Evolutionary conservation across 92 coral and sea anemone species (phyloP).

Genomic region (Parazoanthus swiftii): DNA sequence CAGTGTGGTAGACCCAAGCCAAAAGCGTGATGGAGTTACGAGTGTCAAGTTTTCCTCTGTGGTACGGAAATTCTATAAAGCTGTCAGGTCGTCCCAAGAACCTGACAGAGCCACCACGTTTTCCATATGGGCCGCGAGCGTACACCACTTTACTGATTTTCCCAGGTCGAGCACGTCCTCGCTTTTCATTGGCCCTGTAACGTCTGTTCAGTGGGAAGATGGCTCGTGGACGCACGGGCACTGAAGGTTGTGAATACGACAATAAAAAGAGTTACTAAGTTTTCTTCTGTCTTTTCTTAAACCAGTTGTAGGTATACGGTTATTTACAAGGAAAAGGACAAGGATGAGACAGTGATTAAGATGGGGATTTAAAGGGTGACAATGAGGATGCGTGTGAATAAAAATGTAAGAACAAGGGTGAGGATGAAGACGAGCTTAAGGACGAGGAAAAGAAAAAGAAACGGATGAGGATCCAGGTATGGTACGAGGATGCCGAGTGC

Average conservation of each 20-base stretch:
- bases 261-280: not conserved
- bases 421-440: too few species aligned
- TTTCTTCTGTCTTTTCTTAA: too few species aligned
- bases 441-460: too few species aligned
- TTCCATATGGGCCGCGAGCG: constrained; percentile 74
- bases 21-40: constrained; percentile 69
- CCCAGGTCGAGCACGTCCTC: constrained; percentile 64
- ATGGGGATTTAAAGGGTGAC: not conserved
- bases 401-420: too few species aligned
- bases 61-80: constrained; percentile 63
- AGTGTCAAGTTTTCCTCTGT: constrained; percentile 59
- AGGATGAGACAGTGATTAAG: too few species aligned
- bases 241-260: constrained; percentile 35
- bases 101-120: constrained; percentile 61
- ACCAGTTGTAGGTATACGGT: not conserved
- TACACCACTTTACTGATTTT: constrained; percentile 43
- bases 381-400: not conserved
- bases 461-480: too few species aligned
- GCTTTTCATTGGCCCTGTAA: constrained; percentile 65
- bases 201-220: constrained; percentile 66
- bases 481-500: too few species aligned
- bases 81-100: constrained; percentile 67
- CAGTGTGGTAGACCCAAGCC: constrained; percentile 66
- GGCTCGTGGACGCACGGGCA: constrained; percentile 68
- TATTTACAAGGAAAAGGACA: not conserved